A percentile compares a stretch with the other conserved stretches of the same genome.
phyloP scores from a whole-genome alignment of 1,140 invertebrate genomes.

The Zaprionus tsacasi region DNA sequence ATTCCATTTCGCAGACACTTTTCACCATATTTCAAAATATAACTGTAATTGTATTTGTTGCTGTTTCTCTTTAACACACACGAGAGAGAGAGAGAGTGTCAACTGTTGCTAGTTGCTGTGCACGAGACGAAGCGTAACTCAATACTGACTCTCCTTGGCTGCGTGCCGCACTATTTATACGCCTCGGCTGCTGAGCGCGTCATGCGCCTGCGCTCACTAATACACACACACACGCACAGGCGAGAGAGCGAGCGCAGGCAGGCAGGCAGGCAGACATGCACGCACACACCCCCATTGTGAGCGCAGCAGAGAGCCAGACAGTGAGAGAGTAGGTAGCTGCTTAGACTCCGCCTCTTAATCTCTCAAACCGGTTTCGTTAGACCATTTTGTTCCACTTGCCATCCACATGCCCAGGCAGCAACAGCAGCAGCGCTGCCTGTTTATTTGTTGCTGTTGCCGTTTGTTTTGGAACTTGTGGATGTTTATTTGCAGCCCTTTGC shows the following conservation, averaged over 20 bases:
- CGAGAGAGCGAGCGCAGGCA: conserved; percentile 11
- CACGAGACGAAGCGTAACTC: conserved; percentile 55
- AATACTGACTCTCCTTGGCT: conserved; percentile 66
- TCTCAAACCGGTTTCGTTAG: conserved; percentile 41
- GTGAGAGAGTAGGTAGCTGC: conserved; percentile 9
- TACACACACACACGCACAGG: conserved; percentile 17
- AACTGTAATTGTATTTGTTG: conserved; percentile 5
- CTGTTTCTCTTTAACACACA: conserved; percentile 33
- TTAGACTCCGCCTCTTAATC: conserved; percentile 53
- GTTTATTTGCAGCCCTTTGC: conserved; percentile 82
- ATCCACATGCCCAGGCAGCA: conserved; percentile 46
- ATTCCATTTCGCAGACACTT: conserved; percentile 80
- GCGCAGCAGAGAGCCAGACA: conserved; percentile 13
- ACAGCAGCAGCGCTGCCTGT: not conserved
- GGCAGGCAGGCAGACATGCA: not conserved
- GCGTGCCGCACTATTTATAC: conserved; percentile 68
- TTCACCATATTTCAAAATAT: conserved; percentile 65
- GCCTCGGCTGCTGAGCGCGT: conserved; percentile 22
- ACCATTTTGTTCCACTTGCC: conserved; percentile 80
- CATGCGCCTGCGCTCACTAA: conserved; percentile 37
- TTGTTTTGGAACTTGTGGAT: conserved; percentile 79
- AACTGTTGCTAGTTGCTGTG: conserved; percentile 41
- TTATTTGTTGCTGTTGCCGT: conserved; percentile 34
- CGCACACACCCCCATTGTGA: conserved; percentile 24
- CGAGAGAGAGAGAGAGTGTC: conserved; percentile 36